phyloP scores from a whole-genome alignment of 2,797 vertebrate species.

The Artibeus lituratus region DNA sequence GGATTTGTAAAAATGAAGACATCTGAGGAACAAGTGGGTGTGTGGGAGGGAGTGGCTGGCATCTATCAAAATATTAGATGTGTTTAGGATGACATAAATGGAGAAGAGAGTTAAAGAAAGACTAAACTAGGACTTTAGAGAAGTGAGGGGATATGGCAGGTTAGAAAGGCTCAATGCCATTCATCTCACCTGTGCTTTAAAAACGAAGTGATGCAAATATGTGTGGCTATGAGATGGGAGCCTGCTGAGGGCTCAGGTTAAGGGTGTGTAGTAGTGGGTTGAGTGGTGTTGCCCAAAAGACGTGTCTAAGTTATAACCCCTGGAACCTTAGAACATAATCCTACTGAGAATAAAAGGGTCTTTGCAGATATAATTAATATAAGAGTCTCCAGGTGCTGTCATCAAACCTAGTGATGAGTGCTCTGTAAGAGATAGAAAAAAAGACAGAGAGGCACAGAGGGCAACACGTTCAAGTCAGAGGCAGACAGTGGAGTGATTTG shows the following conservation, averaged over 20 bases:
- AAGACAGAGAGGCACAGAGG: not conserved
- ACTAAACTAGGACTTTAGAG: not conserved
- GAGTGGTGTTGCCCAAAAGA: not conserved
- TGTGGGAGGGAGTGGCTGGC: not conserved
- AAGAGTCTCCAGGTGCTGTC: not conserved
- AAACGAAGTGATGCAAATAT: not conserved
- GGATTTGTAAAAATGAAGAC: not conserved
- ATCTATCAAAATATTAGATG: not conserved
- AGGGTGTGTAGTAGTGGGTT: not conserved
- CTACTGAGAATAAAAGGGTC: slow-evolving; percentile 7
- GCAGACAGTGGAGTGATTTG: not conserved
- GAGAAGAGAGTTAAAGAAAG: not conserved
- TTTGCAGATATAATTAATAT: not conserved
- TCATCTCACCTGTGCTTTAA: not conserved
- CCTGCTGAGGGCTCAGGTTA: not conserved
- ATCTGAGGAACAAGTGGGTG: not conserved
- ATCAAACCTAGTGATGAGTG: not conserved
- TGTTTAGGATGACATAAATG: not conserved
- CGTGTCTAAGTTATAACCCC: not conserved
- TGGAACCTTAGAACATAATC: not conserved
- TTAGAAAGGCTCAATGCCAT: not conserved
- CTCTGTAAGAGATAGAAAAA: not conserved
- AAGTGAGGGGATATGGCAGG: not conserved
- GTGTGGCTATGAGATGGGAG: not conserved
- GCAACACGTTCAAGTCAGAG: not conserved